Evolutionary conservation across 1,140 invertebrate species (phyloP), one percentile per base, ranked within the genome.

Genomic region (Lucilia cuprina): DNA sequence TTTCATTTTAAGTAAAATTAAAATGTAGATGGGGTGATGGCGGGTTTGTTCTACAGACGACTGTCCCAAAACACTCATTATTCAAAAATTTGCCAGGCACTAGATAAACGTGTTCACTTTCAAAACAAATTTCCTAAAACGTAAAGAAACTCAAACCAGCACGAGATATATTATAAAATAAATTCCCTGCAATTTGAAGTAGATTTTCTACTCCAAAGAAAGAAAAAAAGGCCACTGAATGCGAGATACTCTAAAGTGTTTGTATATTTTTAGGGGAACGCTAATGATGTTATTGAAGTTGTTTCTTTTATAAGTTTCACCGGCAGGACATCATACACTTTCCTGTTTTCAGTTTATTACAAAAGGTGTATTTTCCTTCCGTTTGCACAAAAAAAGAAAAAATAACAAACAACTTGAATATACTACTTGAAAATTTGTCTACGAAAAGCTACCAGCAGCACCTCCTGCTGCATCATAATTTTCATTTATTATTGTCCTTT

Each of bases 261-360:
- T 30, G 25, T 30, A 30, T 30, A 3, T 30, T 30, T 30, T 30
- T 30, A 30, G 25, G 25, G 25, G 25, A 30, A 80, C 77, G 77
- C 41, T 80, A 80, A 80, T 80, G 77, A 80, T 80, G 77, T 80
- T 80, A 80, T 80, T 80, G 77, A 80, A 80, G 77, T 80, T 80
- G 25, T 30, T 50, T 5, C 49, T 41, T 41, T 5, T 10, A 41
- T 41, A 41, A 41, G 41, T 49, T 25, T 70, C 65, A 14, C 55
- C 8, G n/a, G 50, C 50, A 49, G 49, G 49, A 12, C 49, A 30
- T 30, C 1, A 30, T 30, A 30, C 25, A 30, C 25, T 30, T 30
- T 30, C 1, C 25, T 30, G 1, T 30, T 30, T 3, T 30, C 25
- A 30, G 25, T 30, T 30, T 30, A 30, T 30, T 30, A 30, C 55